These are phyloP conservation scores for Muscina levida DNA, from an alignment of 2,888 invertebrate species.

Conservation along the genomic window DNA sequence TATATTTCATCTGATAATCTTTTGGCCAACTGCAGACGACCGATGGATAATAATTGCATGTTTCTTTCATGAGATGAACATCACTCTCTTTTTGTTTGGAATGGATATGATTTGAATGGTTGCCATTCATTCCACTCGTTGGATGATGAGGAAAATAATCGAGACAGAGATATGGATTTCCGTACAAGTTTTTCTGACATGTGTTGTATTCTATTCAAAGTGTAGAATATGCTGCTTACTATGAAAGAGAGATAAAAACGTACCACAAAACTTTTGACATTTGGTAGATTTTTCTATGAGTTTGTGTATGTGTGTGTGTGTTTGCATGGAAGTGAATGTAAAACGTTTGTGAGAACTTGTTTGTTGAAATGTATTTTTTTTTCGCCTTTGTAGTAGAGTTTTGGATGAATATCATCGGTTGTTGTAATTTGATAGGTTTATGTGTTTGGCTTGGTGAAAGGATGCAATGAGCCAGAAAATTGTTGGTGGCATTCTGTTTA, in stretches of 20 bases:
- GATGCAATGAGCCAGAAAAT: constrained; percentile 52
- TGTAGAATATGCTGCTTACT: no score
- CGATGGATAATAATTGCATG: neutral
- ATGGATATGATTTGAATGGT: constrained; percentile 48
- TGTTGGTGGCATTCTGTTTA: constrained; percentile 3
- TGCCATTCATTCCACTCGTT: constrained; percentile 34
- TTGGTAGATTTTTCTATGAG: no score
- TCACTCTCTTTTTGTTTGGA: neutral
- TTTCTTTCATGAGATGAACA: constrained; percentile 5
- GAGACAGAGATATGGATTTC: neutral
- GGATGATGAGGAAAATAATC: neutral
- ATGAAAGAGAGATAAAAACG: no score
- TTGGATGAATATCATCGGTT: no score
- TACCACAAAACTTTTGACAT: no score
- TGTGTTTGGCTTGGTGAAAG: constrained; percentile 47
- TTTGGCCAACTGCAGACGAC: no score
- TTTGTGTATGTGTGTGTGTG: neutral
- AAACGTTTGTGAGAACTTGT: constrained; percentile 2
- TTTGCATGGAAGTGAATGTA: neutral
- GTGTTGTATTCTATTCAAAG: constrained; percentile 6
- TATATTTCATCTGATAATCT: no score
- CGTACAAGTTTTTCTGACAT: neutral
- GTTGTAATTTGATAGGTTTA: constrained; percentile 55
- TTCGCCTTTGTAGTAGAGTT: neutral
- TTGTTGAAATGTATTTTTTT: neutral